Base-by-base conservation (phyloP, 2,888 invertebrate genomes). In the Drosophila seclusa region DNA sequence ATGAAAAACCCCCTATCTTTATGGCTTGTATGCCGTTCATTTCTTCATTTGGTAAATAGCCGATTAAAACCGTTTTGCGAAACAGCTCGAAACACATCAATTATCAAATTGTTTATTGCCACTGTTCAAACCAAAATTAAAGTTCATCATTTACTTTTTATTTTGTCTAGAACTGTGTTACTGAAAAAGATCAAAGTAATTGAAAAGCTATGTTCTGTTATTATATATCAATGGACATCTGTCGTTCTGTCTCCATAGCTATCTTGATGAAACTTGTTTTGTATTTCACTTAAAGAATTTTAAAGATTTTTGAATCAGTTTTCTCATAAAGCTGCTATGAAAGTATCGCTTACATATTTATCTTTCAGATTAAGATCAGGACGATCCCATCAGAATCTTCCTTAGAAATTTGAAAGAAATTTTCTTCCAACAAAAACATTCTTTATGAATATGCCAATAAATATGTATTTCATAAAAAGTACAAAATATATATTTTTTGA, bases 41-140 rank as follows among this genome's bases (percentile, higher is more conserved):
- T 45, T 24, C 29, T 16, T 42, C 21, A 42, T 21, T 57, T 4
- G 42, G 13, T 16, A 21, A 42, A 42, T 18, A n/a, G 10, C 2
- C 29, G n/a, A 57, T 21, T 21, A 8, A 54, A 34, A 13, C 24
- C n/a, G 24, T 5, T 32, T 50, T 10, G 11, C 18, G 24, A 52
- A 64, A 53, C 24, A 18, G 18, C 16, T 66, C 18, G 0, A 45
- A 6, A 6, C 3, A 36, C 5, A n/a, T 29, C 27, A 65, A 64
- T 65, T 38, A 57, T 16, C 38, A 49, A 67, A 32, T 57, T 13
- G 21, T 16, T 21, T 21, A 10, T 13, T 53, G 36, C 16, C 21
- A 50, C 49, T 21, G 5, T 21, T 24, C 7, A 27, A 21, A 11
- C 2, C 24, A 55, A 32, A 5, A 42, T 4, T n/a, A 21, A 2